Conservation (phyloP, 2,797 vertebrate genomes). For the Echeneis naucrates region DNA sequence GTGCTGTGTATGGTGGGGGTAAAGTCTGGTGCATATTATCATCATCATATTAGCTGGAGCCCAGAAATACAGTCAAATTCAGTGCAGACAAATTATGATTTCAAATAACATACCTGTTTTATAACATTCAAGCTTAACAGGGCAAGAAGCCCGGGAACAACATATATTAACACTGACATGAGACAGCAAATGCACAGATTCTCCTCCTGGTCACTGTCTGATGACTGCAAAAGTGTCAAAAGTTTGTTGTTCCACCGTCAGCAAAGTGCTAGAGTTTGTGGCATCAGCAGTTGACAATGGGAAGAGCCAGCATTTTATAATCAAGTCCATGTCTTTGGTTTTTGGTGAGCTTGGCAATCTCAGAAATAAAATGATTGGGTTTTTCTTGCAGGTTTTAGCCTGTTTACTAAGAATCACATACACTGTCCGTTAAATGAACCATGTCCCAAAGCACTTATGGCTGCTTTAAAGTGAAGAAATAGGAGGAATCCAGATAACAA, state of each 20-base stretch:
- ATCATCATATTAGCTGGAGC: conserved; percentile 12
- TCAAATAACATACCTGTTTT: conserved; percentile 28
- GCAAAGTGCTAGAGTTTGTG: conserved; percentile 19
- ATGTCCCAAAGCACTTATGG: conserved; percentile 43
- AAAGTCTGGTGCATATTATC: conserved; percentile 28
- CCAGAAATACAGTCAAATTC: conserved; percentile 28
- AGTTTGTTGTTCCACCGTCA: conserved; percentile 32
- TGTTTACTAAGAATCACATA: conserved; percentile 29
- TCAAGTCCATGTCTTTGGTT: conserved; percentile 75
- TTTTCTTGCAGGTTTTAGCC: conserved; percentile 43
- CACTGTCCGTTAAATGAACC: conserved; percentile 12
- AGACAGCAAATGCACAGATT: conserved; percentile 35
- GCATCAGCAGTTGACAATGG: conserved; percentile 29
- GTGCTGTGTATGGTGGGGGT: neutral
- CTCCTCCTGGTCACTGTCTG: conserved; percentile 35
- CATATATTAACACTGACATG: conserved; percentile 52
- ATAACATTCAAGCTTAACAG: conserved; percentile 51
- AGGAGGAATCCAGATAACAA: neutral
- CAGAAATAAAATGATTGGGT: conserved; percentile 18
- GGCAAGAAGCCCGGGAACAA: conserved; percentile 7
- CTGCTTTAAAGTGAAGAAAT: neutral
- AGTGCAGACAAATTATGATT: conserved; percentile 45
- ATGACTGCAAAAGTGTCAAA: conserved; percentile 20
- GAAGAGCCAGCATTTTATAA: conserved; percentile 63
- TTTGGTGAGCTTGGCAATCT: conserved; percentile 44